These are phyloP conservation scores for Himalopsyche japonica DNA, from an alignment of 2,888 invertebrate species.

Conservation along the genomic window DNA sequence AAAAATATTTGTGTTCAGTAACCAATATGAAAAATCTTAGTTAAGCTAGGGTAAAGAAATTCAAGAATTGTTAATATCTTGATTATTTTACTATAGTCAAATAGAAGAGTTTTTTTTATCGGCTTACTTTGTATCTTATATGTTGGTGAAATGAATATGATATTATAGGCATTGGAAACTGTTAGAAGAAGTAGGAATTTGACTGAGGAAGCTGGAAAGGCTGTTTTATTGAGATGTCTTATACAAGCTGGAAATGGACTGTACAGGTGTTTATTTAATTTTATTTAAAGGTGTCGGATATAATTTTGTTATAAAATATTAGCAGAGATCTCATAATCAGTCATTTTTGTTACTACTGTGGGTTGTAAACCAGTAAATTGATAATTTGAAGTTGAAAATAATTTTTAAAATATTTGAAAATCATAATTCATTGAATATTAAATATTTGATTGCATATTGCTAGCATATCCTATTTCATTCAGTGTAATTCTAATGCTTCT, in stretches of 20 bases:
- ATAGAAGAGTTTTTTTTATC: background rate
- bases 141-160: background rate
- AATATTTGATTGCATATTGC: too few relatives aligned
- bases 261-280: constrained; percentile 47
- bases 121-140: background rate
- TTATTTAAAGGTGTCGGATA: too few relatives aligned
- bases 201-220: constrained; percentile 52
- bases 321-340: too few relatives aligned
- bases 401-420: too few relatives aligned
- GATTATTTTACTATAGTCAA: background rate
- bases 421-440: too few relatives aligned
- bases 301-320: too few relatives aligned
- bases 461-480: too few relatives aligned
- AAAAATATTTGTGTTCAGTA: background rate
- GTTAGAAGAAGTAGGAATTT: constrained; percentile 53
- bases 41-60: background rate
- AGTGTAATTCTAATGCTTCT: too few relatives aligned
- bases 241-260: constrained; percentile 49
- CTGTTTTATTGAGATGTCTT: constrained; percentile 56
- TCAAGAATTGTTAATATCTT: background rate
- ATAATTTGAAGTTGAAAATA: too few relatives aligned
- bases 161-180: constrained; percentile 49
- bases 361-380: too few relatives aligned
- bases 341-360: too few relatives aligned
- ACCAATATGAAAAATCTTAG: background rate